Evolutionary conservation across 2,888 invertebrate genomes (phyloP).

Genomic region (Hydropsyche betteni): DNA sequence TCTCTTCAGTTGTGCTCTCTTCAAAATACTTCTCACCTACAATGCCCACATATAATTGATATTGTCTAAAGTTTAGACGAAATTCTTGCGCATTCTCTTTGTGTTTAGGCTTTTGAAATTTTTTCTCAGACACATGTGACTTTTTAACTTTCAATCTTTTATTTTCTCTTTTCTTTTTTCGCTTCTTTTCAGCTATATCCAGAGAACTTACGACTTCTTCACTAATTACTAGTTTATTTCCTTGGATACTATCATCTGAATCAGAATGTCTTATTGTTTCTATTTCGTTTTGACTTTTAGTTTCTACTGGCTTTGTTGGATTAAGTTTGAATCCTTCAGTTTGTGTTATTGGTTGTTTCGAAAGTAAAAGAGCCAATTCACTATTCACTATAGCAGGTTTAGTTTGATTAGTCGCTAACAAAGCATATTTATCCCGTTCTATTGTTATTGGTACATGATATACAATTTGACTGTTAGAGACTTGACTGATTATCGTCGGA

Average conservation of each 20-base stretch:
- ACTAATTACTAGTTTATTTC: neutral
- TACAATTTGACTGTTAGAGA: slow-evolving; percentile 59
- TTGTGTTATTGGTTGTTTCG: slow-evolving; percentile 36
- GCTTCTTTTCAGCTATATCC: slow-evolving; percentile 67
- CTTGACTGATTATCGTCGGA: slow-evolving; percentile 30
- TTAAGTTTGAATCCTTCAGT: slow-evolving; percentile 16
- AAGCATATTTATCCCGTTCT: slow-evolving; percentile 56
- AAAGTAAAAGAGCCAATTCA: slow-evolving; percentile 47
- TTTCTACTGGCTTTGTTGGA: slow-evolving; percentile 23
- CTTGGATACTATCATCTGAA: slow-evolving; percentile 11
- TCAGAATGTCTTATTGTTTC: slow-evolving; percentile 9
- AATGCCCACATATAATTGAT: slow-evolving; percentile 55
- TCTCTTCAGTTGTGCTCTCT: slow-evolving; percentile 61
- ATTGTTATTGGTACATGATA: slow-evolving; percentile 62
- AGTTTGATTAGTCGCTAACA: slow-evolving; percentile 48
- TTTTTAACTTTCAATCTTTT: slow-evolving; percentile 39
- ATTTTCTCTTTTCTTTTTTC: slow-evolving; percentile 59
- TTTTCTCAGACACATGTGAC: slow-evolving; percentile 17
- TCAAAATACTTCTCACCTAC: slow-evolving; percentile 55
- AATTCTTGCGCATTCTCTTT: slow-evolving; percentile 24
- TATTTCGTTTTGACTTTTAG: slow-evolving; percentile 9
- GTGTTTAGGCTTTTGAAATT: neutral
- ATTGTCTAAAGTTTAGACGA: slow-evolving; percentile 42
- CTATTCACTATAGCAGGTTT: slow-evolving; percentile 47
- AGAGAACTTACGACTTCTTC: slow-evolving; percentile 61